Conservation (phyloP, 1,140 invertebrate species). For the Aradophagus sp. region DNA sequence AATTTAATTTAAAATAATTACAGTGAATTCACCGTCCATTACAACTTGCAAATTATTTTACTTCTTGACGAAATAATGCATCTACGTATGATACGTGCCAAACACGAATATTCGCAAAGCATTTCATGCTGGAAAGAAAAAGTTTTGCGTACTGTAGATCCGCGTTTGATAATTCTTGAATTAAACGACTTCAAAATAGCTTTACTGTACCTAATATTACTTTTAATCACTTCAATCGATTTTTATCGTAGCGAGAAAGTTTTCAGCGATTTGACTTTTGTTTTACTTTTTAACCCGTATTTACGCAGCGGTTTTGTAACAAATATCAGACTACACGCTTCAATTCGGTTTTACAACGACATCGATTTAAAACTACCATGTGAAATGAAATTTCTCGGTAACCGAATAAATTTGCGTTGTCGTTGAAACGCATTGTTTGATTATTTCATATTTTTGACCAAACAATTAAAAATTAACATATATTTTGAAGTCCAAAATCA, state of each 20-base stretch:
- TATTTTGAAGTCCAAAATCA: too few species aligned
- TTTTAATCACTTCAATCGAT: conserved; percentile 26
- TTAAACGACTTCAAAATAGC: conserved; percentile 27
- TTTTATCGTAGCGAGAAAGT: conserved; percentile 16
- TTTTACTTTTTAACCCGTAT: conserved; percentile 18
- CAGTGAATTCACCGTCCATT: neutral
- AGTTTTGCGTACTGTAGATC: conserved; percentile 19
- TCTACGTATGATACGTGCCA: conserved; percentile 1
- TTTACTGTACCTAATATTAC: conserved; percentile 17
- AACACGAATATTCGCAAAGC: conserved; percentile 5
- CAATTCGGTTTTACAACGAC: neutral
- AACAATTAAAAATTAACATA: too few species aligned
- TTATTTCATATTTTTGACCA: too few species aligned
- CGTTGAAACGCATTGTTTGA: too few species aligned
- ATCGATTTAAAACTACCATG: too few species aligned
- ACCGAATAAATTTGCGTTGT: too few species aligned
- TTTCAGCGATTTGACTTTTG: conserved; percentile 22
- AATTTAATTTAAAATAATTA: neutral
- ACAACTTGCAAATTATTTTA: conserved; percentile 7
- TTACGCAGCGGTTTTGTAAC: conserved; percentile 12
- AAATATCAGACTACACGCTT: conserved; percentile 10
- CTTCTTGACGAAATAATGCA: conserved; percentile 10
- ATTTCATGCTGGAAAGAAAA: conserved; percentile 30
- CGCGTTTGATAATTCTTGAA: conserved; percentile 21
- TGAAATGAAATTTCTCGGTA: too few species aligned